Evolutionary conservation across 2,113 vertebrate genomes (phyloP).

Genomic region (Hippocampus guttulatus): DNA sequence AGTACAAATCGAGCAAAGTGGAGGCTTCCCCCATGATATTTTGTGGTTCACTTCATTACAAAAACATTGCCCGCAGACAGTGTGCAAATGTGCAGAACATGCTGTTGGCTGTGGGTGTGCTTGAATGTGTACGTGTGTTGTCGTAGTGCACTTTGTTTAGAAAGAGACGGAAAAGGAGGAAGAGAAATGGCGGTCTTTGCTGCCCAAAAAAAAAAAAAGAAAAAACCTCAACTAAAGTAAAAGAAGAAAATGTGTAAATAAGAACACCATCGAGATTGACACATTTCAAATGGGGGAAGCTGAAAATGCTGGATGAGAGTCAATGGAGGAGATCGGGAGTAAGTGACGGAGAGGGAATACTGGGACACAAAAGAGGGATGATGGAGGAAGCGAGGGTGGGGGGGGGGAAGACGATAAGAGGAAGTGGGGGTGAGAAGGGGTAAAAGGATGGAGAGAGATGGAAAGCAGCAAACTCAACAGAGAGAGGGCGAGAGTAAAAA

Average conservation of each 20-base stretch:
- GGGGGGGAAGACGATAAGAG: conserved; percentile 25
- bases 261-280: not conserved
- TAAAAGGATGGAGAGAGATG: conserved; percentile 35
- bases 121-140: not conserved
- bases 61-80: conserved; percentile 29
- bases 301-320: conserved; percentile 12
- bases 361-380: conserved; percentile 54
- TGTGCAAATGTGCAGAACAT: conserved; percentile 21
- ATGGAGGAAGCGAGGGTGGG: conserved; percentile 37
- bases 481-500: conserved; percentile 23
- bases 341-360: conserved; percentile 45
- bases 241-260: conserved; percentile 1
- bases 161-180: conserved; percentile 4
- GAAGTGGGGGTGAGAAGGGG: conserved; percentile 32
- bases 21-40: conserved; percentile 16
- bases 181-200: not conserved
- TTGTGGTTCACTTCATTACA: conserved; percentile 34
- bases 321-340: conserved; percentile 32
- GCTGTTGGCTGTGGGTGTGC: conserved; percentile 15
- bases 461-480: conserved; percentile 10
- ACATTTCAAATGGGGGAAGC: not conserved
- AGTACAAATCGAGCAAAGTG: conserved; percentile 1
- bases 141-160: conserved; percentile 34
- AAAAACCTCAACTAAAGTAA: not conserved
- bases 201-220: not conserved